Evolutionary conservation across 2,888 invertebrate species (phyloP), one percentile per base, ranked within the genome.

Genomic region (Spialia ferax): DNA sequence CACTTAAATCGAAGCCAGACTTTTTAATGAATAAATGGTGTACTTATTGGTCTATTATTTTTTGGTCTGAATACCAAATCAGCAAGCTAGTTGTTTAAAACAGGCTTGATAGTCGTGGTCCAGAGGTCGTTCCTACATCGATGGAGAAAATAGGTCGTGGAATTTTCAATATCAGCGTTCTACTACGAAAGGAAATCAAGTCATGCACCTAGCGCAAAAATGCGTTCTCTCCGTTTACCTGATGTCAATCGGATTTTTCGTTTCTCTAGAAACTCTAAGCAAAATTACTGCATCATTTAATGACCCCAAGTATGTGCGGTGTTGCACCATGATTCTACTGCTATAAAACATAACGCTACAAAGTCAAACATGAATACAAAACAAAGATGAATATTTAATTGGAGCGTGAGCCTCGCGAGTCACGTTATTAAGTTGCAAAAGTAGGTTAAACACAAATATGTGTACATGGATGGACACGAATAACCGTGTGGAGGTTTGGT

Each of bases 351-450:
- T n/a, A 13, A 57, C 26, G 29, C 6, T 38, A 54, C 55, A 55
- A 38, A 48, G 35, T 15, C 45, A 64, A 64, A 65, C 64, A 23
- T 42, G 50, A 57, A 50, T 56, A 64, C 57, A 59, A 65, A 65
- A 57, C 57, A 65, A 52, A 52, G 50, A 65, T 65, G 65, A 65
- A 65, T 65, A 65, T 59, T 65, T 65, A 52, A 65, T 59, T 52
- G 23, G 52, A 65, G 23, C 64, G 26, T 64, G 57, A 50, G 57
- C 59, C 65, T 38, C 64, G 59, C 63, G 26, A 52, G 52, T 42
- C 59, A 64, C 38, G 65, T 59, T 64, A 64, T 64, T 65, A 59
- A 65, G 26, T 54, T 54, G 48, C 54, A 60, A 66, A 66, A 60
- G 66, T 60, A 66, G 66, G 60, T 60, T 66, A 66, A 66, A 60